These are phyloP conservation scores for Tetraneura akinire DNA, from an alignment of 1,140 invertebrate species.

Conservation along the genomic window DNA sequence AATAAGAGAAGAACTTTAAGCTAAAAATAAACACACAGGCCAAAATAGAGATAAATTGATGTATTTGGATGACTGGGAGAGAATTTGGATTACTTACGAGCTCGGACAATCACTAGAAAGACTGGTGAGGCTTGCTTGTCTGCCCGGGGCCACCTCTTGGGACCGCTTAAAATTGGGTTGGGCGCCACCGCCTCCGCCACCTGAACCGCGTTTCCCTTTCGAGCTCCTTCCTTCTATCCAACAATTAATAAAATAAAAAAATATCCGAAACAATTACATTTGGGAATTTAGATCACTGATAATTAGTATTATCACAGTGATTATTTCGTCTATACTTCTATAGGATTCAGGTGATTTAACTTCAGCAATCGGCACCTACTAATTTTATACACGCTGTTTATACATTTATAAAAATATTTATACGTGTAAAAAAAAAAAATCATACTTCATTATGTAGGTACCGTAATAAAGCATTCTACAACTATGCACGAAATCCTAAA, in stretches of 20 bases:
- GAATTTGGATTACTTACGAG: constrained; percentile 46
- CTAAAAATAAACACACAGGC: constrained; percentile 50
- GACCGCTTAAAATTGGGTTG: constrained; percentile 51
- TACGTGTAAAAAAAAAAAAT: constrained; percentile 18
- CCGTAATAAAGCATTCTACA: constrained; percentile 48
- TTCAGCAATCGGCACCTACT: background rate
- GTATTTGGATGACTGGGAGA: constrained; percentile 49
- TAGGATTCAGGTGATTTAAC: constrained; percentile 22
- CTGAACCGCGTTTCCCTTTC: constrained; percentile 51
- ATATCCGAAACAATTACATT: constrained; percentile 43
- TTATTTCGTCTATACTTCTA: background rate
- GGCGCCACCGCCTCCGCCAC: constrained; percentile 49
- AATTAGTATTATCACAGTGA: constrained; percentile 31
- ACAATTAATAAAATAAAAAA: constrained; percentile 51
- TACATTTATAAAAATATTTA: constrained; percentile 7
- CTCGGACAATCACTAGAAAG: constrained; percentile 49
- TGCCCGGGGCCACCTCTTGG: constrained; percentile 50
- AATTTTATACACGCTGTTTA: constrained; percentile 21
- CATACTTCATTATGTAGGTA: constrained; percentile 32
- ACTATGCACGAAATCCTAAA: constrained; percentile 49
- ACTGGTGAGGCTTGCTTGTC: constrained; percentile 49
- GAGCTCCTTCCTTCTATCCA: constrained; percentile 51
- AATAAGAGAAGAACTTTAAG: constrained; percentile 48
- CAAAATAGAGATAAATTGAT: constrained; percentile 51
- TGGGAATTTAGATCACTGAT: background rate